Base-by-base conservation (phyloP, 2,113 vertebrate species). In the Struthio camelus region DNA sequence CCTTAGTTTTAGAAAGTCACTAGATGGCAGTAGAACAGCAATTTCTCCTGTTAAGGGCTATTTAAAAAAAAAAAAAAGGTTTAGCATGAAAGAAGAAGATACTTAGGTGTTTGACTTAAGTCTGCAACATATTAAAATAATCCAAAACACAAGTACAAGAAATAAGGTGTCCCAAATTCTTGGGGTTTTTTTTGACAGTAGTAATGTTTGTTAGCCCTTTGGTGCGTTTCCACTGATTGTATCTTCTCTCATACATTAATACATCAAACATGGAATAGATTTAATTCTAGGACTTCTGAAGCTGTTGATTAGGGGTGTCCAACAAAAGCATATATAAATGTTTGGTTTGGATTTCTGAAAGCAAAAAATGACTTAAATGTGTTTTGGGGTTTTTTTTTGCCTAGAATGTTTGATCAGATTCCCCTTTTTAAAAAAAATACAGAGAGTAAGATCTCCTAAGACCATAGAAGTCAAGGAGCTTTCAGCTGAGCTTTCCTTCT, bases 11-110 rank as follows among this genome's bases (percentile, higher is more conserved):
- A 86, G 34, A 28, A 65, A 50, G 80, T 96, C 89, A 69, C 90
- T 94, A 96, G 93, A 77, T 96, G 94, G 95, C 87, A 50, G 25
- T 87, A 91, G 72, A 96, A 77, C 44, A 53, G 24, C 56, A 36
- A 30, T 85, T 93, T 58, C 67, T 76, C 7, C 48, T 78, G 3
- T 10, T 46, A 7, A 58, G 53, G 19, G 38, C 14, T 40, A 0
- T 61, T 30, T 16, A 56, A 36, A 59, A 79, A 38, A 79, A 24
- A 24, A 72, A 90, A 38, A 66, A 72, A 61, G 36, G 28, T 93
- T 91, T 86, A 32, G 25, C 88, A 8, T 73, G 32, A 75, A 78
- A 88, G 25, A 34, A 42, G 51, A 59, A 3, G 3, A 3, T 78
- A 46, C 58, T 62, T 61, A 75, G 23, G 24, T 17, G 58, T 59